These are phyloP conservation scores for Hypselothyrea guttata DNA, from an alignment of 2,888 invertebrate species.

Conservation along the genomic window DNA sequence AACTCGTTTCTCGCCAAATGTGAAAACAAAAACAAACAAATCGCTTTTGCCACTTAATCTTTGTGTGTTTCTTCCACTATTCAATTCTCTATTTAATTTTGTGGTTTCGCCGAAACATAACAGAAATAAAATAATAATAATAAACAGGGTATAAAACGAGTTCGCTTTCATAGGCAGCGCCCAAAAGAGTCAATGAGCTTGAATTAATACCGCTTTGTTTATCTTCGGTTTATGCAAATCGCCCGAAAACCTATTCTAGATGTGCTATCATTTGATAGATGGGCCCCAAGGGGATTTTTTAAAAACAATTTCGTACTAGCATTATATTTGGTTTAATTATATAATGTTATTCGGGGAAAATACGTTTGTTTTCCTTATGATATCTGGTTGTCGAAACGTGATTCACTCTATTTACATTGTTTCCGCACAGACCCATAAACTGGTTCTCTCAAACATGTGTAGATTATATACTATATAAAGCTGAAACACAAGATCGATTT, in stretches of 20 bases:
- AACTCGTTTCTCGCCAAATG: slow-evolving; percentile 33
- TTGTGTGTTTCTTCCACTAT: slow-evolving; percentile 18
- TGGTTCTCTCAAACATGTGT: slow-evolving; percentile 16
- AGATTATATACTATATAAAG: background rate
- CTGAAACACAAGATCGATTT: background rate
- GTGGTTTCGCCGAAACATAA: slow-evolving; percentile 26
- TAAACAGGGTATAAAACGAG: slow-evolving; percentile 30
- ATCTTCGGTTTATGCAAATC: slow-evolving; percentile 40
- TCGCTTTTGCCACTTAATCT: slow-evolving; percentile 23
- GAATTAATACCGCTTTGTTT: slow-evolving; percentile 21
- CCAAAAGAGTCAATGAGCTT: slow-evolving; percentile 25
- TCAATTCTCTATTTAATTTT: background rate
- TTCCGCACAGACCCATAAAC: slow-evolving; percentile 18
- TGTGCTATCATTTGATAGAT: slow-evolving; percentile 7
- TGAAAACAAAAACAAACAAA: slow-evolving; percentile 24
- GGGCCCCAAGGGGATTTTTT: slow-evolving; percentile 17
- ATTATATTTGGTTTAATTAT: slow-evolving; percentile 7
- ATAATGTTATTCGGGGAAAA: slow-evolving; percentile 4
- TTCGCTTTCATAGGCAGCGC: slow-evolving; percentile 19
- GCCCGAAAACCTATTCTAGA: slow-evolving; percentile 4
- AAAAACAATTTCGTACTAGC: background rate
- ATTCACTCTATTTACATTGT: slow-evolving; percentile 6
- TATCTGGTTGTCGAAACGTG: background rate
- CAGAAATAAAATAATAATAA: no score
- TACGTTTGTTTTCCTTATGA: background rate